These are phyloP conservation scores for Amblyraja radiata DNA, from an alignment of 2,797 vertebrate genomes.

Conservation along the genomic window DNA sequence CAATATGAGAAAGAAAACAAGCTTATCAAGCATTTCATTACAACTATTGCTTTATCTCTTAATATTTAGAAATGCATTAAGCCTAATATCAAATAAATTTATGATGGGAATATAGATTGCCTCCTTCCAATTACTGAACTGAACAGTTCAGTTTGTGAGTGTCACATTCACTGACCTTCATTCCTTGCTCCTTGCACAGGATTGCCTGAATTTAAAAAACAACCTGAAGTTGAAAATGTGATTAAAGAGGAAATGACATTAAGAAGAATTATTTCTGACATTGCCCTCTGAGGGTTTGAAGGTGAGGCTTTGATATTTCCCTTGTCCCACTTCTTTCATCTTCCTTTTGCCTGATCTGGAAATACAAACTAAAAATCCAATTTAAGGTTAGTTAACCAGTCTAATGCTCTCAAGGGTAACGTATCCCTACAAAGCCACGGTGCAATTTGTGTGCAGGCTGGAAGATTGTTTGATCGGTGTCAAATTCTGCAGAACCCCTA, in stretches of 20 bases:
- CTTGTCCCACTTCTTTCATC: neutral
- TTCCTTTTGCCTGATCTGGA: no score
- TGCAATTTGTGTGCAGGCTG: no score
- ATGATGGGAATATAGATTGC: constrained; percentile 15
- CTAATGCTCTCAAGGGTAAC: no score
- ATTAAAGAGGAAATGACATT: neutral
- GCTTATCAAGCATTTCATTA: neutral
- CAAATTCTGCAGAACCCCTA: no score
- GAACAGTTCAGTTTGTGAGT: neutral
- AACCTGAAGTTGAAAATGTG: neutral
- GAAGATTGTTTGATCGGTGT: no score
- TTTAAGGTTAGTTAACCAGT: no score
- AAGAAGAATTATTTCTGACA: neutral
- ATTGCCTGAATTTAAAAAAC: neutral
- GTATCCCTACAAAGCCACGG: no score
- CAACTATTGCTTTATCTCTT: constrained; percentile 5
- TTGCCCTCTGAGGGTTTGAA: neutral
- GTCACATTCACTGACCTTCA: neutral
- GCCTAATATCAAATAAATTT: constrained; percentile 10
- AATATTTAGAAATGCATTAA: neutral
- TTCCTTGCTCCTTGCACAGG: neutral
- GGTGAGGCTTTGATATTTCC: neutral
- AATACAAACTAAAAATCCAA: no score
- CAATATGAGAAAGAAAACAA: constrained; percentile 12
- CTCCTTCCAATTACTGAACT: constrained; percentile 16